Evolutionary conservation across 1,140 invertebrate genomes (phyloP).

Genomic region (Lucilia cuprina): DNA sequence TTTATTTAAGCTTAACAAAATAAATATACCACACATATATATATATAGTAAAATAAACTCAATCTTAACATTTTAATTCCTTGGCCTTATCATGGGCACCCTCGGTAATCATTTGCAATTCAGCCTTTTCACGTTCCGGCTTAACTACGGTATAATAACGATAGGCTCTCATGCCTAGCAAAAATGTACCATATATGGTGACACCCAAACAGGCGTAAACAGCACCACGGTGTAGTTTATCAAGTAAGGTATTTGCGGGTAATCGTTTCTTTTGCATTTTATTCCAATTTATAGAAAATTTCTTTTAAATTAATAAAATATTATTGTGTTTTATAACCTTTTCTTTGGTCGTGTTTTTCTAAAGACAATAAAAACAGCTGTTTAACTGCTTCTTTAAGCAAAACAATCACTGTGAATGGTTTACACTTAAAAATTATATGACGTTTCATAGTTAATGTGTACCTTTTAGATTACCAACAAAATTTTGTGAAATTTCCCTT

Average conservation of each 20-base stretch:
- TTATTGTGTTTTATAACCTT: neutral
- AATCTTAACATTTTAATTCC: slow-evolving; percentile 53
- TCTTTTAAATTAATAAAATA: neutral
- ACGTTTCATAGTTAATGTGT: no score
- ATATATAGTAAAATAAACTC: neutral
- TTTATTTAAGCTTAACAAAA: slow-evolving; percentile 15
- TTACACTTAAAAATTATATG: no score
- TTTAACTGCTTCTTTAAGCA: neutral
- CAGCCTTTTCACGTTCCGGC: slow-evolving; percentile 58
- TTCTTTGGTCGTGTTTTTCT: neutral
- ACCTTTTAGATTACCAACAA: no score
- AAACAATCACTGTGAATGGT: neutral
- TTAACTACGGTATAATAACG: slow-evolving; percentile 62
- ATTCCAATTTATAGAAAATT: neutral
- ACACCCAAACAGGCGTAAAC: slow-evolving; percentile 64
- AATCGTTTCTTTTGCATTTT: slow-evolving; percentile 58
- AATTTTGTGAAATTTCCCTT: no score
- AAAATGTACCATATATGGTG: slow-evolving; percentile 61
- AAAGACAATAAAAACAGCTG: neutral
- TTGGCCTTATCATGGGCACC: slow-evolving; percentile 56
- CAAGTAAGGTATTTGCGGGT: slow-evolving; percentile 54
- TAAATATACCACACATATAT: neutral
- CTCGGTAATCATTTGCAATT: slow-evolving; percentile 56
- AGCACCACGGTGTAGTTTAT: slow-evolving; percentile 64
- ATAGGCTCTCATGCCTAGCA: slow-evolving; percentile 61